Base-by-base conservation (phyloP, 2,797 vertebrate genomes). In the Phrynocephalus vlangalii region DNA sequence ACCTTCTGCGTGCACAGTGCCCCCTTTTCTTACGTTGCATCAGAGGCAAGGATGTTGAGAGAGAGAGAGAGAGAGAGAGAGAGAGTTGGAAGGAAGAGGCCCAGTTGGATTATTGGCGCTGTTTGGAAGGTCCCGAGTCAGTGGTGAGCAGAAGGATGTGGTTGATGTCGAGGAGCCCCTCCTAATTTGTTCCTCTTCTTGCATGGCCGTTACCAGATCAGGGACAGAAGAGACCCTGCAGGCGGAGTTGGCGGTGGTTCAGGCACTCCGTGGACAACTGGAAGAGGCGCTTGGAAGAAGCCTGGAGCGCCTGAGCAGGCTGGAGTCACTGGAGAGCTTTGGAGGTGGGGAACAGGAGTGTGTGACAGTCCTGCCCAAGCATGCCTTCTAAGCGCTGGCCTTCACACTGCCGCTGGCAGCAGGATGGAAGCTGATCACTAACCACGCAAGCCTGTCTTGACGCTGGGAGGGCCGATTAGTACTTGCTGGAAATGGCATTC, bases 281-380 rank as follows among this genome's bases (percentile, higher is more conserved):
- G 98, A 99, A 96, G 98, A 98, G 94, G 96, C 98, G 92, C 97
- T 99, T 67, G 94, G 95, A 94, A 97, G 96, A 97, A 98, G 97
- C 94, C 95, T 97, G 90, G 97, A 97, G 95, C 96, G 95, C 82
- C 91, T 97, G 85, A 96, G 96, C 95, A 95, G 95, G 90, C 96
- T 98, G 97, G 98, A 99, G 92, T 97, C 94, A 48, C 97, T 97
- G 89, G 96, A 97, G 67, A 80, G 97, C 96, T 97, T 94, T 97
- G 98, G 98, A 99, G 98, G 98, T 99, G 98, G 98, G 98, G 97
- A 98, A 96, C 97, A 97, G 97, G 97, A 96, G 92, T 96, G 97
- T 96, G 97, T 97, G 97, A 96, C 94, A 96, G 96, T 95, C 96
- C 97, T 86, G 96, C 96, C 97, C 95, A 96, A 97, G 97, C 96